phyloP scores from a whole-genome alignment of 2,888 invertebrate genomes.

The Sympetrum striolatum region DNA sequence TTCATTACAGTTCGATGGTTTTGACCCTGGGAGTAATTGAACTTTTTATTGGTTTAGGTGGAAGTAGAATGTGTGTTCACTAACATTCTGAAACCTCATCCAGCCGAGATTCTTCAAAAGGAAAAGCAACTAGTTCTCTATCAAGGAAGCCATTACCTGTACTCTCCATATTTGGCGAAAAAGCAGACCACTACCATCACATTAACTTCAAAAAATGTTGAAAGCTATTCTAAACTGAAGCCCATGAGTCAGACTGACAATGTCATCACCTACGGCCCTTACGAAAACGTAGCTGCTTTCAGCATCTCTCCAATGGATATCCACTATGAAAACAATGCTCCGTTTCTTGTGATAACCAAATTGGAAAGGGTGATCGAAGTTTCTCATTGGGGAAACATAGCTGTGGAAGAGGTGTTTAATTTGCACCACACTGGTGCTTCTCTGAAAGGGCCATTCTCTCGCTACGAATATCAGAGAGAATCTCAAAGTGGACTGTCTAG shows the following conservation, averaged over 20 bases:
- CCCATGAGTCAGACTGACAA: conserved; percentile 81
- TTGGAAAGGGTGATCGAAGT: conserved; percentile 90
- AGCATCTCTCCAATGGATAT: conserved; percentile 68
- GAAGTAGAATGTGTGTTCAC: conserved; percentile 77
- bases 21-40: too few relatives aligned
- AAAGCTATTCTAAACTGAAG: conserved; percentile 81
- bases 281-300: conserved; percentile 72
- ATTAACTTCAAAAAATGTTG: conserved; percentile 79
- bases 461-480: conserved; percentile 97
- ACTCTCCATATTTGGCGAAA: conserved; percentile 79
- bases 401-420: conserved; percentile 93
- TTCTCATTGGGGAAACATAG: conserved; percentile 99
- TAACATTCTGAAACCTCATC: conserved; percentile 81
- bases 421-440: conserved; percentile 91
- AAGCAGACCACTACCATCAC: conserved; percentile 84
- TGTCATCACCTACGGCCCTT: conserved; percentile 88
- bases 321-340: conserved; percentile 96
- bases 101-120: conserved; percentile 86
- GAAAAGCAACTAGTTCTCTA: conserved; percentile 94
- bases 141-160: conserved; percentile 82
- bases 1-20: background rate
- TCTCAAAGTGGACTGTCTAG: conserved; percentile 86
- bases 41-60: conserved; percentile 49
- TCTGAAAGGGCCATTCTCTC: conserved; percentile 93
- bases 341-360: conserved; percentile 91